These are phyloP conservation scores for Rissa tridactyla DNA, from an alignment of 2,113 vertebrate genomes.

Conservation along the genomic window DNA sequence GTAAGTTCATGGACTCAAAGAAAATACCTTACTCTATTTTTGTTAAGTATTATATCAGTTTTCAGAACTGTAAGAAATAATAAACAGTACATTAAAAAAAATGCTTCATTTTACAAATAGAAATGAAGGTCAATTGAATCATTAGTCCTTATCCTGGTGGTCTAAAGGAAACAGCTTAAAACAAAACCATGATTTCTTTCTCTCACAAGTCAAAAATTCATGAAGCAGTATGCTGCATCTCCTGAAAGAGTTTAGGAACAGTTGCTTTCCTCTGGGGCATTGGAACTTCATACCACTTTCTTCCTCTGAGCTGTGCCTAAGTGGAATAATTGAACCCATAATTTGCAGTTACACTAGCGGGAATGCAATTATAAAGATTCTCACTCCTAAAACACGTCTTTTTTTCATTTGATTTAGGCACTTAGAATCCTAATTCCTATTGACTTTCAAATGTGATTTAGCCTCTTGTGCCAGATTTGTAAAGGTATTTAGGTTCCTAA, in stretches of 20 bases:
- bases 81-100: not conserved
- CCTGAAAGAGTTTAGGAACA: slow-evolving; percentile 40
- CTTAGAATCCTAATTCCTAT: slow-evolving; percentile 63
- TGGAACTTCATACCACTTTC: slow-evolving; percentile 63
- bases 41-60: not conserved
- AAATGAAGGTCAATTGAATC: not conserved
- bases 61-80: not conserved
- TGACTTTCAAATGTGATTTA: slow-evolving; percentile 67
- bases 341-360: slow-evolving; percentile 63
- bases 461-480: slow-evolving; percentile 64
- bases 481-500: slow-evolving; percentile 67
- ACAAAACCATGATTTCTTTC: not conserved
- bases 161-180: not conserved
- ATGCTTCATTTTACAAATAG: not conserved
- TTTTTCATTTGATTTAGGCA: slow-evolving; percentile 69
- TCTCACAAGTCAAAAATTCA: slow-evolving; percentile 13
- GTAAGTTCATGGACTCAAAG: not conserved
- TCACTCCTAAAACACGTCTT: slow-evolving; percentile 53
- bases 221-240: not conserved
- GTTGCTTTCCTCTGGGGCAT: slow-evolving; percentile 31
- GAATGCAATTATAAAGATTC: slow-evolving; percentile 68
- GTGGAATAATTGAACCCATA: slow-evolving; percentile 61
- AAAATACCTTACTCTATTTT: not conserved
- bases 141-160: not conserved
- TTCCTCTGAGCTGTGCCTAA: slow-evolving; percentile 63